These are phyloP conservation scores for Halcyon malimbica DNA, from an alignment of 2,113 vertebrate genomes.

Conservation along the genomic window DNA sequence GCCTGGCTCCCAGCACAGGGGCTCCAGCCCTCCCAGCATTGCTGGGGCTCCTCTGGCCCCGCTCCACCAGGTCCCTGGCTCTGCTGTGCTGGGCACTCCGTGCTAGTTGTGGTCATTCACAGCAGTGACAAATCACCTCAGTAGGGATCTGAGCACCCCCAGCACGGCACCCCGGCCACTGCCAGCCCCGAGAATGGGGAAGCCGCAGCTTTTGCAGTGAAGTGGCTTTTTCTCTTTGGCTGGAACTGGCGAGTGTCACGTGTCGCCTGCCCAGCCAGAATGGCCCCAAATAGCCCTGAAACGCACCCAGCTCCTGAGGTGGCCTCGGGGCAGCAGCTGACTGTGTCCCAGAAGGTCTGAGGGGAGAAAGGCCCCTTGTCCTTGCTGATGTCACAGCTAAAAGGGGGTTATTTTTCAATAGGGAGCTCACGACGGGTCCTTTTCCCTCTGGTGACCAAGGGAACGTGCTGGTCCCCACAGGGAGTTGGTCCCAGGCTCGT, in stretches of 20 bases:
- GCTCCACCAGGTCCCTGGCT: no score
- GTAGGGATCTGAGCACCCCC: not conserved
- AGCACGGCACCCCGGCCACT: fast-evolving
- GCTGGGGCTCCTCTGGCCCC: not conserved
- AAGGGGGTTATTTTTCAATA: not conserved
- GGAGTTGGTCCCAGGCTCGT: not conserved
- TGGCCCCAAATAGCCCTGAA: not conserved
- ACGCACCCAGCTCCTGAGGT: fast-evolving
- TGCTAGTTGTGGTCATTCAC: not conserved
- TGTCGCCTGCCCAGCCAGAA: not conserved
- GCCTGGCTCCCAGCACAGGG: not conserved
- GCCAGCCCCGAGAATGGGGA: fast-evolving
- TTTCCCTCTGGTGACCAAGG: not conserved
- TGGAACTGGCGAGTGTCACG: not conserved
- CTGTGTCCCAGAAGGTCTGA: not conserved
- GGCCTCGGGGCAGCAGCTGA: not conserved
- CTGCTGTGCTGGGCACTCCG: not conserved
- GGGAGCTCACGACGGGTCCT: fast-evolving
- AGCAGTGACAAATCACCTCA: not conserved
- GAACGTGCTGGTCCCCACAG: fast-evolving
- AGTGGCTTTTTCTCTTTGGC: not conserved
- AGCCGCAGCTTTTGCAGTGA: not conserved
- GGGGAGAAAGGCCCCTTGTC: not conserved
- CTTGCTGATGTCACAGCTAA: not conserved
- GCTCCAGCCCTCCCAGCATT: not conserved